Evolutionary conservation across 1,140 invertebrate genomes (phyloP).

Genomic region (Spodoptera litura): DNA sequence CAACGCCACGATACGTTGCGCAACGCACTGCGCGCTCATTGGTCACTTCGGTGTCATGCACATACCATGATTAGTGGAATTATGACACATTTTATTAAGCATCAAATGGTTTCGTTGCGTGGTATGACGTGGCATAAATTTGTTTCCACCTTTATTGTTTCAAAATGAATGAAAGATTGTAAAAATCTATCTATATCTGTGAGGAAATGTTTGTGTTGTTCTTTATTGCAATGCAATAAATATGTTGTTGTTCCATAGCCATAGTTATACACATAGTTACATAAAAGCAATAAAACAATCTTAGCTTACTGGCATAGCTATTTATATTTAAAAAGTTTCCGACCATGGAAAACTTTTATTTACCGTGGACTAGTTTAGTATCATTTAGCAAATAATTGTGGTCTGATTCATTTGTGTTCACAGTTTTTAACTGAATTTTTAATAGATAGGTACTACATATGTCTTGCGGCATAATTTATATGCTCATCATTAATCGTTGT

Average conservation of each 20-base stretch:
- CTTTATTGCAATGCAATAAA: conserved; percentile 30
- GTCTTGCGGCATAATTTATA: conserved; percentile 34
- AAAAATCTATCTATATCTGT: conserved; percentile 1
- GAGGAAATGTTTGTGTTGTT: conserved; percentile 60
- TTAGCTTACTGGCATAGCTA: conserved; percentile 5
- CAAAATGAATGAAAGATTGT: background rate
- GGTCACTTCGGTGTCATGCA: too few relatives aligned
- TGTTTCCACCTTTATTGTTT: background rate
- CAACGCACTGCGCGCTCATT: too few relatives aligned
- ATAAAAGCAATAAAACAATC: conserved; percentile 17
- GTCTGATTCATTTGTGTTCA: conserved; percentile 38
- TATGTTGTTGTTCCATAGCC: conserved; percentile 28
- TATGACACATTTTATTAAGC: too few relatives aligned
- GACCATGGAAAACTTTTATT: background rate
- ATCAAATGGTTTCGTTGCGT: too few relatives aligned
- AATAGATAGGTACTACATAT: background rate
- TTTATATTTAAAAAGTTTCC: background rate
- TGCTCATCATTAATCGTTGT: conserved; percentile 45
- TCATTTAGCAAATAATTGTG: conserved; percentile 15
- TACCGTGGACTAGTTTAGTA: background rate
- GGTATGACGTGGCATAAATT: background rate
- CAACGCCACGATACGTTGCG: too few relatives aligned
- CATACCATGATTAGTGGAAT: too few relatives aligned
- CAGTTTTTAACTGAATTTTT: conserved; percentile 37
- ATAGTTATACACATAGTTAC: conserved; percentile 19